Conservation (phyloP, 2,797 vertebrate genomes). For the Microhierax caerulescens region DNA sequence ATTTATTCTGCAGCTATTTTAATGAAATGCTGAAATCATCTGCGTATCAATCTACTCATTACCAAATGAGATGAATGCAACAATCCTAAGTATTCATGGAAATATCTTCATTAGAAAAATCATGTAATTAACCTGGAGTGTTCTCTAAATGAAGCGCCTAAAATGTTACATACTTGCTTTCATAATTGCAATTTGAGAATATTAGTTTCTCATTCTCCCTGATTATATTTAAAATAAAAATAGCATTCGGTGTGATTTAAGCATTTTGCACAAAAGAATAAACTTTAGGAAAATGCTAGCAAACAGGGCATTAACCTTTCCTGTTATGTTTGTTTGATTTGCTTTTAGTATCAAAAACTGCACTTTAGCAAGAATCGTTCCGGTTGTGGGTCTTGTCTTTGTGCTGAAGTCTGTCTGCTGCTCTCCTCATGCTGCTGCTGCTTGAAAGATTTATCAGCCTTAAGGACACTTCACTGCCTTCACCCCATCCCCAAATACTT, state of each 20-base stretch:
- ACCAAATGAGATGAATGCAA: slow-evolving; percentile 47
- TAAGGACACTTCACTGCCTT: not conserved
- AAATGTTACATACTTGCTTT: slow-evolving; percentile 65
- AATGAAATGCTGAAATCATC: slow-evolving; percentile 44
- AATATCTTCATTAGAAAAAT: slow-evolving; percentile 77
- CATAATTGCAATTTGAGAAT: slow-evolving; percentile 73
- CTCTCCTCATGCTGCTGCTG: not conserved
- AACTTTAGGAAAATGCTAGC: not conserved
- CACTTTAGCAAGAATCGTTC: not conserved
- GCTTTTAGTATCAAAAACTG: not conserved
- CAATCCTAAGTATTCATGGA: slow-evolving; percentile 67
- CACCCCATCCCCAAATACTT: not conserved
- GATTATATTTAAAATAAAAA: slow-evolving; percentile 59
- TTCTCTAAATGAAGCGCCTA: slow-evolving; percentile 68
- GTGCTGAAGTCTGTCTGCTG: not conserved
- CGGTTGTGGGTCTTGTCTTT: not conserved
- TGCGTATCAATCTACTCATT: slow-evolving; percentile 28
- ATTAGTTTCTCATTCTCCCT: slow-evolving; percentile 67
- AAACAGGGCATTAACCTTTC: not conserved
- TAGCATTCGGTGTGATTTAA: not conserved
- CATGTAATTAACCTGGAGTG: slow-evolving; percentile 73
- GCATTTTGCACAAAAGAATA: not conserved
- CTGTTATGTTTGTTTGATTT: not conserved
- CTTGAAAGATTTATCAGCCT: not conserved
- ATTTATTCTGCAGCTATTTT: slow-evolving; percentile 42